A percentile compares a stretch with the other conserved stretches of the same genome.
These are phyloP conservation scores for Heterodera filipjevi DNA, from an alignment of 2,888 invertebrate genomes.

Conservation along the genomic window DNA sequence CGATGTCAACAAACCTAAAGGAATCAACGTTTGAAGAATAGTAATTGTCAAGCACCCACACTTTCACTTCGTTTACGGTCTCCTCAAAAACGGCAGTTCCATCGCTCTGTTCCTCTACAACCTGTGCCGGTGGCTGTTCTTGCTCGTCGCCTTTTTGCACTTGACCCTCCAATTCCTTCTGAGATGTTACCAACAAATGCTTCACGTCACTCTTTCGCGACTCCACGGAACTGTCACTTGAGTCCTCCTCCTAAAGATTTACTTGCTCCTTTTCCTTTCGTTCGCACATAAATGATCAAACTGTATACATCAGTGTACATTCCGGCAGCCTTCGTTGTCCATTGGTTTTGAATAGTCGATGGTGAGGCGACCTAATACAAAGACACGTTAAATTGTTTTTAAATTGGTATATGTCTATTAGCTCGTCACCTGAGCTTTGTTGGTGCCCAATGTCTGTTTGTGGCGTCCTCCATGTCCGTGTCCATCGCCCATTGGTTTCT, in stretches of 20 bases:
- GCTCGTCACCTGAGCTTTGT: neutral
- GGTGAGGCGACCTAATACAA: neutral
- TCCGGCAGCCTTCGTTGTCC: neutral
- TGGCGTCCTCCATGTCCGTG: slow-evolving; percentile 7
- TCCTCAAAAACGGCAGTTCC: neutral
- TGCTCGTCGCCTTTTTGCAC: neutral
- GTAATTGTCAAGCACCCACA: neutral
- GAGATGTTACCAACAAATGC: neutral
- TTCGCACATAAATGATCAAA: neutral
- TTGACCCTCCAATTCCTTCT: neutral
- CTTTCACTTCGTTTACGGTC: neutral
- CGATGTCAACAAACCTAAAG: neutral
- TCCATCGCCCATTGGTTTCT: neutral
- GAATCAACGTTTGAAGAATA: too few relatives aligned
- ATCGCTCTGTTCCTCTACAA: neutral
- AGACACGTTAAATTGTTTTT: too few relatives aligned
- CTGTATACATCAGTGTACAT: neutral
- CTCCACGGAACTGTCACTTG: neutral
- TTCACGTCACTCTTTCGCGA: neutral
- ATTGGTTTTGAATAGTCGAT: neutral
- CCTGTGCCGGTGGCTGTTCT: neutral
- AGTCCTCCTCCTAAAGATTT: neutral
- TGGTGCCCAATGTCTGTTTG: neutral
- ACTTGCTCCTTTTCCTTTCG: neutral
- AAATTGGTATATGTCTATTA: too few relatives aligned